These are phyloP conservation scores for Cataglyphis hispanica DNA, from an alignment of 1,140 invertebrate species.

Conservation along the genomic window DNA sequence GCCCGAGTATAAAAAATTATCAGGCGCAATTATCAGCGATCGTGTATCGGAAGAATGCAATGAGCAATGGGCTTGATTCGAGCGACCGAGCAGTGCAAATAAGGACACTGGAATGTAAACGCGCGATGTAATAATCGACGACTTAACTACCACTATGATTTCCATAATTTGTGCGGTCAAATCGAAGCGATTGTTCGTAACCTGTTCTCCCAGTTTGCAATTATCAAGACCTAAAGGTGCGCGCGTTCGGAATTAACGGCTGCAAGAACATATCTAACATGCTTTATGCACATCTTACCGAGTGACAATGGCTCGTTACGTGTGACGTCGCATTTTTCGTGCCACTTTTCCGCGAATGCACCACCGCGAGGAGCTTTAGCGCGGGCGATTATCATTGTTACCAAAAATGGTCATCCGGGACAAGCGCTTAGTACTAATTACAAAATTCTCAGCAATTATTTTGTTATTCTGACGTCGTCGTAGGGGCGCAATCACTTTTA, in stretches of 20 bases:
- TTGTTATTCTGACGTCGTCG: constrained; percentile 62
- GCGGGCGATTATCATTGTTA: constrained; percentile 53
- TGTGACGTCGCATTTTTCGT: constrained; percentile 42
- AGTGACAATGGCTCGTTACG: constrained; percentile 70
- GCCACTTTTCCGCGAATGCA: constrained; percentile 51
- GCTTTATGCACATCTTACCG: constrained; percentile 20
- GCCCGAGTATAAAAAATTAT: neutral
- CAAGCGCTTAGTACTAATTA: constrained; percentile 65
- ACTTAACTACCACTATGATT: constrained; percentile 62
- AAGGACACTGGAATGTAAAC: constrained; percentile 57
- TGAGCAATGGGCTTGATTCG: constrained; percentile 38
- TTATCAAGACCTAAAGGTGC: neutral
- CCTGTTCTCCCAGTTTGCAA: neutral
- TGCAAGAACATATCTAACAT: constrained; percentile 22
- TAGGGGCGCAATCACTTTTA: constrained; percentile 56
- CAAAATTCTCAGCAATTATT: constrained; percentile 63
- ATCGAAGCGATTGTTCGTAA: constrained; percentile 54
- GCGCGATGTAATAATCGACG: constrained; percentile 54
- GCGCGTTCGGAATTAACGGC: constrained; percentile 32
- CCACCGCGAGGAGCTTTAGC: constrained; percentile 1
- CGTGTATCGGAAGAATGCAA: constrained; percentile 62
- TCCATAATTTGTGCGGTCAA: constrained; percentile 61
- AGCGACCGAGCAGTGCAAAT: constrained; percentile 4
- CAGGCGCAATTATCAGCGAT: constrained; percentile 50
- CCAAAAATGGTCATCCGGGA: constrained; percentile 53